phyloP scores from a whole-genome alignment of 2,888 invertebrate species.

The Drosophila kuntzei region DNA sequence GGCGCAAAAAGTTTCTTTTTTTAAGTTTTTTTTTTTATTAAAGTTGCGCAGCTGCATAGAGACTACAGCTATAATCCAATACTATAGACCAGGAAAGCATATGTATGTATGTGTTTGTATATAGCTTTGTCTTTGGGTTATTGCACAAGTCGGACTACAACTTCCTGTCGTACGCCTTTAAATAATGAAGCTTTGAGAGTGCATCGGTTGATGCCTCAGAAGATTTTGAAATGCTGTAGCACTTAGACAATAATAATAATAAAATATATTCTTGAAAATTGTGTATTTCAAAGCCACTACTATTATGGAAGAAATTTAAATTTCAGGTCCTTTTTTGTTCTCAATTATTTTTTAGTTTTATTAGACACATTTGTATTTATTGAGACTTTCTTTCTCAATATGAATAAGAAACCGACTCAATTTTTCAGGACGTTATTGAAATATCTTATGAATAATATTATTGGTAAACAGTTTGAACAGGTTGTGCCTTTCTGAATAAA shows the following conservation, averaged over 20 bases:
- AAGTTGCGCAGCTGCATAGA: slow-evolving; percentile 75
- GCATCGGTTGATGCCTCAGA: background rate
- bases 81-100: slow-evolving; percentile 15
- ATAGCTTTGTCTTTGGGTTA: slow-evolving; percentile 34
- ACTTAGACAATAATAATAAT: background rate
- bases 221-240: background rate
- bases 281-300: background rate
- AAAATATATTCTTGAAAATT: background rate
- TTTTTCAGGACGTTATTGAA: too few species aligned
- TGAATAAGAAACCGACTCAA: too few species aligned
- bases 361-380: too few species aligned
- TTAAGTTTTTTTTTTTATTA: slow-evolving; percentile 25
- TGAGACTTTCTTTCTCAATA: too few species aligned
- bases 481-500: too few species aligned
- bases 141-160: slow-evolving; percentile 63
- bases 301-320: background rate
- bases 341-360: background rate
- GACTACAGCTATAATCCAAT: slow-evolving; percentile 21
- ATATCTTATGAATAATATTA: too few species aligned
- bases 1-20: slow-evolving; percentile 79
- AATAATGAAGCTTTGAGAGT: background rate
- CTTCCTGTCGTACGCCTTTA: slow-evolving; percentile 62
- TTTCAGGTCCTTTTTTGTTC: background rate
- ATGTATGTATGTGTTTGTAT: slow-evolving; percentile 9
- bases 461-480: too few species aligned